Conservation (phyloP, 2,113 vertebrate species). For the Etia nguti region DNA sequence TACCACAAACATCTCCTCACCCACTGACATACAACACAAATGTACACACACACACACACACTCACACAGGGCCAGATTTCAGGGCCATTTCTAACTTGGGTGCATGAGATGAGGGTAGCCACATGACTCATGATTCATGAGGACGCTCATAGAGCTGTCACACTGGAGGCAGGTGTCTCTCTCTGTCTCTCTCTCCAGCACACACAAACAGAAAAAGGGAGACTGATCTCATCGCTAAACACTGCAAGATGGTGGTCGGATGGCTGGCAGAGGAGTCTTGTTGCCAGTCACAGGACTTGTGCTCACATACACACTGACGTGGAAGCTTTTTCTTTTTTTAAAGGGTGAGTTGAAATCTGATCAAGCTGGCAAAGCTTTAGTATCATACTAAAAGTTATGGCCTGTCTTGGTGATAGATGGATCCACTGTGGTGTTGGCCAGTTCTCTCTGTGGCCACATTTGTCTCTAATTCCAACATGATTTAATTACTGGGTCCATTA, state of each 20-base stretch:
- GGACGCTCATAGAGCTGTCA: slow-evolving; percentile 95
- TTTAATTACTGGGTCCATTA: background rate
- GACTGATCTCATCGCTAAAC: slow-evolving; percentile 91
- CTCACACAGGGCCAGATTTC: slow-evolving; percentile 71
- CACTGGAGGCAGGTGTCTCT: slow-evolving; percentile 89
- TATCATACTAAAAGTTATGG: slow-evolving; percentile 39
- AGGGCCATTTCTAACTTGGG: slow-evolving; percentile 87
- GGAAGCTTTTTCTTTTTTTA: slow-evolving; percentile 71
- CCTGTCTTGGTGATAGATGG: background rate
- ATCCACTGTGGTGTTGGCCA: background rate
- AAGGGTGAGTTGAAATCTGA: slow-evolving; percentile 73
- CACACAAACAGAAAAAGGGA: slow-evolving; percentile 66
- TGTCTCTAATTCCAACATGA: background rate
- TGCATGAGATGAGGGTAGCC: slow-evolving; percentile 76
- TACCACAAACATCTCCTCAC: slow-evolving; percentile 60
- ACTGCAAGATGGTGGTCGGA: slow-evolving; percentile 75
- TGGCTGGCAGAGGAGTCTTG: slow-evolving; percentile 28
- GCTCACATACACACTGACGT: background rate
- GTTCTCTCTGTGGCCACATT: background rate
- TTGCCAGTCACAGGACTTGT: slow-evolving; percentile 79
- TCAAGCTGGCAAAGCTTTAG: slow-evolving; percentile 21
- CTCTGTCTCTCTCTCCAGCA: background rate
- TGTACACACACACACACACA: background rate
- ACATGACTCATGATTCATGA: slow-evolving; percentile 97
- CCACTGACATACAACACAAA: background rate